Conservation (phyloP, 2,113 vertebrate genomes). For the Mastomys natalensis region DNA sequence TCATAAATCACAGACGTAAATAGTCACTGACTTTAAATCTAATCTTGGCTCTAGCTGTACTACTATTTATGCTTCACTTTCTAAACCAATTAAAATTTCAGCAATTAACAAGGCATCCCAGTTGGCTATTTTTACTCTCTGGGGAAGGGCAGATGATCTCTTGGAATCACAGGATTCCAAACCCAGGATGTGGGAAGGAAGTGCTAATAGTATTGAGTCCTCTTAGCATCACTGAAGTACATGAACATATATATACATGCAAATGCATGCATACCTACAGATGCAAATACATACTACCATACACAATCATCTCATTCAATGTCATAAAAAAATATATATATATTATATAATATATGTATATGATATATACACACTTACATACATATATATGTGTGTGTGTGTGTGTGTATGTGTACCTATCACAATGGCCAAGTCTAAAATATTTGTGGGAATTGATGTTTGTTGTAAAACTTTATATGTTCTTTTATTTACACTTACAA, state of each 20-base stretch:
- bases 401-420: background rate
- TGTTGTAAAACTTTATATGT: background rate
- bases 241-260: no score
- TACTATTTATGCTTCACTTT: constrained; percentile 56
- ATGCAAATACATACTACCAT: background rate
- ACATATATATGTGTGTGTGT: no score
- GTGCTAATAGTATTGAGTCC: background rate
- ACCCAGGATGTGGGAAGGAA: constrained; percentile 1
- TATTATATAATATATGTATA: no score
- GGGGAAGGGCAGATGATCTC: constrained; percentile 47
- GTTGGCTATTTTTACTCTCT: constrained; percentile 71
- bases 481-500: background rate
- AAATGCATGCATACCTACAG: background rate
- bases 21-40: constrained; percentile 42
- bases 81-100: constrained; percentile 69
- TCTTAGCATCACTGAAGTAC: background rate
- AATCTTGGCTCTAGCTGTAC: constrained; percentile 36
- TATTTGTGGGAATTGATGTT: background rate
- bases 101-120: constrained; percentile 45
- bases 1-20: constrained; percentile 46
- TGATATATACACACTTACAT: no score
- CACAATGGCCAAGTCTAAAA: background rate
- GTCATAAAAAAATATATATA: background rate
- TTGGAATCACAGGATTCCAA: constrained; percentile 23
- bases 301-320: background rate